These are phyloP conservation scores for Phainopepla nitens DNA, from an alignment of 2,113 vertebrate genomes.

Conservation along the genomic window DNA sequence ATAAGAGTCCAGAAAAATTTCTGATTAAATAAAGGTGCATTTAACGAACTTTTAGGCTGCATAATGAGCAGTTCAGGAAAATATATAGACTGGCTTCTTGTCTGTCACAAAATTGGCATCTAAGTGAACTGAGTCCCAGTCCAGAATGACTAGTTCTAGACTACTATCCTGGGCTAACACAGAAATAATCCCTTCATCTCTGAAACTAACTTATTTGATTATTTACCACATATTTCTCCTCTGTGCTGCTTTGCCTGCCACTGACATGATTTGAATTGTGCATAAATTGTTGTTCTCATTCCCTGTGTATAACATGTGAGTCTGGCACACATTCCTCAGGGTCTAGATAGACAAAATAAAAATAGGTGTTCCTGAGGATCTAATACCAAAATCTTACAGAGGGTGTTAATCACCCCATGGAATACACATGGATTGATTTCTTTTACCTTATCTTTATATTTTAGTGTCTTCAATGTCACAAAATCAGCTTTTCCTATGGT, in stretches of 20 bases:
- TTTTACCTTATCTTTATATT: background rate
- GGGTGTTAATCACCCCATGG: background rate
- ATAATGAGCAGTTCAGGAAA: background rate
- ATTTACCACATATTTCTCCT: background rate
- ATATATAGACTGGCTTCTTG: background rate
- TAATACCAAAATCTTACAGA: background rate
- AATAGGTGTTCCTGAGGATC: background rate
- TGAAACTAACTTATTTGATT: background rate
- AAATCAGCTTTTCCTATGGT: background rate
- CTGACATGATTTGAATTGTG: background rate
- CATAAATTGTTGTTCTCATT: background rate
- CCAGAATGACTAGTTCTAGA: background rate
- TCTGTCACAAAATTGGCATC: background rate
- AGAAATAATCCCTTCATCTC: background rate
- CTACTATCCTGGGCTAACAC: background rate
- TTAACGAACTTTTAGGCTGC: background rate
- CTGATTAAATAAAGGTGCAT: background rate
- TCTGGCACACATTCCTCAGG: background rate
- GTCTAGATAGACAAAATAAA: background rate
- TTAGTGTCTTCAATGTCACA: background rate
- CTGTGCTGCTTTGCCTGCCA: background rate
- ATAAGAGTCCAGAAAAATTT: background rate
- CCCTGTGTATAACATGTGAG: background rate
- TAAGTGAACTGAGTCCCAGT: background rate
- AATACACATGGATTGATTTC: background rate